Conservation (phyloP, 1,140 invertebrate genomes). For the Saccostrea cuccullata region DNA sequence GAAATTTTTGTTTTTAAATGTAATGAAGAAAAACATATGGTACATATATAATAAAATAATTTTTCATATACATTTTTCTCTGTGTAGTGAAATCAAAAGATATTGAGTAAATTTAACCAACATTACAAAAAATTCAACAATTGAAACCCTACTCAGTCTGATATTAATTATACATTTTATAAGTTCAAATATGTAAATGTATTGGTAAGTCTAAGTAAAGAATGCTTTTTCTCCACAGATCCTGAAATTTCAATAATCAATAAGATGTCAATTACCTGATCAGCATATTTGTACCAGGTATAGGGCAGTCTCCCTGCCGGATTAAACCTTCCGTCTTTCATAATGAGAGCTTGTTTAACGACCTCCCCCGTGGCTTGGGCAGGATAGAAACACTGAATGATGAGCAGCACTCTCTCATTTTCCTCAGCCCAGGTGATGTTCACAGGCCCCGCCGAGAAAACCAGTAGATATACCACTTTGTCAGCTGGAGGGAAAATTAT, state of each 20-base stretch:
- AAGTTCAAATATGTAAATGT: no score
- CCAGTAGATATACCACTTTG: slow-evolving; percentile 66
- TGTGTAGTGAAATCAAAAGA: no score
- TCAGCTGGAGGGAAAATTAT: slow-evolving; percentile 42
- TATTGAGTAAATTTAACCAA: no score
- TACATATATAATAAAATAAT: no score
- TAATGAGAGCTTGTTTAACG: slow-evolving; percentile 62
- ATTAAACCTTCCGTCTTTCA: slow-evolving; percentile 61
- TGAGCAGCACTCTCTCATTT: slow-evolving; percentile 60
- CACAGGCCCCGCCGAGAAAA: slow-evolving; percentile 74
- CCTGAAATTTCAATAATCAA: neutral
- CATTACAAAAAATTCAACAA: no score
- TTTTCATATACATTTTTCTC: no score
- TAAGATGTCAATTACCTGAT: slow-evolving; percentile 59
- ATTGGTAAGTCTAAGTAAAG: no score
- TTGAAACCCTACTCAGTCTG: no score
- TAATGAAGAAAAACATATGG: neutral
- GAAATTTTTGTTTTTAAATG: slow-evolving; percentile 21
- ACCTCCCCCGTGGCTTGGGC: slow-evolving; percentile 74
- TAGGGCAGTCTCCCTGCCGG: slow-evolving; percentile 72
- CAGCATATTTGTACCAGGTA: slow-evolving; percentile 68
- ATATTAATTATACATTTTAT: no score
- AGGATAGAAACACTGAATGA: slow-evolving; percentile 75
- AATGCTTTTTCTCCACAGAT: neutral
- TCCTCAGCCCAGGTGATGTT: slow-evolving; percentile 69